Base-by-base conservation (phyloP, 2,888 invertebrate species). In the Agriopis aurantiaria region DNA sequence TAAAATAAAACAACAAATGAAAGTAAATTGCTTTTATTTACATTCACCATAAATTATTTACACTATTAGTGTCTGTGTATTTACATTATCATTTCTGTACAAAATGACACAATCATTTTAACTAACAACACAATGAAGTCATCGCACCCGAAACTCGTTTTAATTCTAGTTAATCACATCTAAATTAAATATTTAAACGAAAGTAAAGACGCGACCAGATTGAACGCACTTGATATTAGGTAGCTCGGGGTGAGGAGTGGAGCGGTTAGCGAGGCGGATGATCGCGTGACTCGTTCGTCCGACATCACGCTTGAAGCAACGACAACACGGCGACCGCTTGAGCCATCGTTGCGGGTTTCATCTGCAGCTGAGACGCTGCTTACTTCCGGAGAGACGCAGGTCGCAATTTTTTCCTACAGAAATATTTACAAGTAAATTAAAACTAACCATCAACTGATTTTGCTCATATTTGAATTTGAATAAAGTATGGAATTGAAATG, bases 271-370 rank as follows among this genome's bases (percentile, higher is more conserved):
- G 86, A 67, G 68, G 89, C 88, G 82, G 88, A 67, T 1, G 92
- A 82, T 78, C 95, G 88, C 1, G 90, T 79, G 2, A 84, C 85
- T 46, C 93, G 84, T 74, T 96, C 96, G 74, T 96, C 96, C 0
- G 96, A 95, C 95, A 96, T 96, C 11, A 96, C 96, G 83, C 96
- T 96, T 65, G 96, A 96, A 8, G 96, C 96, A 53, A 96, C 95
- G 0, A 96, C 96, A 1, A 96, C 95, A 2, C 96, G 95, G 9
- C 93, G 88, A 4, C 95, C 93, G 40, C 89, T 94, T 0, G 92
- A 85, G 0, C 90, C 92, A 0, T 93, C 92, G 57, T 75, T 89
- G 66, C 88, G 84, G 1, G 88, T 82, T 65, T 92, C 92, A 0
- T 91, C 93, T 0, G 89, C 85, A 0, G 87, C 88, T 46, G 92